Conservation (phyloP, 1,140 invertebrate species). For the Rhagoletis zephyria region DNA sequence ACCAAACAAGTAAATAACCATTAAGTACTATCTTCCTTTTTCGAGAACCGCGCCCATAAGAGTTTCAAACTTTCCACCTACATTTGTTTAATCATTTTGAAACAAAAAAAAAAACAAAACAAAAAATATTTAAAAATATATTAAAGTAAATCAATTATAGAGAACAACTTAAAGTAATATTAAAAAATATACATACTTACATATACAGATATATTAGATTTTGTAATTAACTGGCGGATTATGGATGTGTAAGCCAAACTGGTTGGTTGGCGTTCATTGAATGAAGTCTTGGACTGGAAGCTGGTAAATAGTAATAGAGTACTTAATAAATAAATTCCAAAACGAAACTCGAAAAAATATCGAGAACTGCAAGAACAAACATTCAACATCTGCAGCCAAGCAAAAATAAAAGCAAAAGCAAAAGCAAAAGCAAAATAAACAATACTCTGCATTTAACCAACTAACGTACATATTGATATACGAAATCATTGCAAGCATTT, state of each 20-base stretch:
- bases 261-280: conserved; percentile 45
- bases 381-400: conserved; percentile 12
- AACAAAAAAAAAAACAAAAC: background rate
- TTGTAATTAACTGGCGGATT: conserved; percentile 28
- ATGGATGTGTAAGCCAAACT: background rate
- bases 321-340: conserved; percentile 15
- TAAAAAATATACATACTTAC: conserved; percentile 43
- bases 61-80: conserved; percentile 49
- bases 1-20: conserved; percentile 10
- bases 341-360: background rate
- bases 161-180: conserved; percentile 37
- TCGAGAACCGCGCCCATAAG: conserved; percentile 43
- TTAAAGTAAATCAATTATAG: conserved; percentile 11
- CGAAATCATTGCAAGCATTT: conserved; percentile 36
- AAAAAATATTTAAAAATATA: background rate
- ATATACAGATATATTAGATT: conserved; percentile 35
- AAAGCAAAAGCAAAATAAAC: conserved; percentile 18
- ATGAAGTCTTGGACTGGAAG: background rate
- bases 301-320: background rate
- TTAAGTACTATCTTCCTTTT: conserved; percentile 28
- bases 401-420: background rate
- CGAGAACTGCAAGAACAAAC: conserved; percentile 1
- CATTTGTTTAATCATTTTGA: conserved; percentile 50
- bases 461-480: conserved; percentile 48
- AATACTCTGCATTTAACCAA: conserved; percentile 44